Base-by-base conservation (phyloP, 2,888 invertebrate species). In the Patella caerulea region DNA sequence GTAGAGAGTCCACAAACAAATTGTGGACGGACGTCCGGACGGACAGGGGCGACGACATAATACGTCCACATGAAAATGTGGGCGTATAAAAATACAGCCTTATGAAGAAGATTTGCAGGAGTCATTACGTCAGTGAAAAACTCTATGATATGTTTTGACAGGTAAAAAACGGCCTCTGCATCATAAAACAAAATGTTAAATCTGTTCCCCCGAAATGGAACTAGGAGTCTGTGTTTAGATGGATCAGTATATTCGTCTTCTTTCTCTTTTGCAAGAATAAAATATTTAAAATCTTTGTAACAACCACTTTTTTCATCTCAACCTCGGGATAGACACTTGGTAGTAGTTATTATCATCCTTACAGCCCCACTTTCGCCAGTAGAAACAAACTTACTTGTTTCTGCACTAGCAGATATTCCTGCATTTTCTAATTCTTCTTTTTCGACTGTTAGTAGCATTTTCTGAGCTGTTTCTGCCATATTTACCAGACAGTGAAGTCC, bases 401-500 rank as follows among this genome's bases (percentile, higher is more conserved):
- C 72, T 52, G 52, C 11, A 45, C 52, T 19, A 15, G 7, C 24
- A n/a, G 11, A 29, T 17, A n/a, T 54, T 19, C 54, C 53, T 54
- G 52, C n/a, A 11, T 17, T 7, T 72, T 54, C 72, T 19, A 17
- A 19, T 72, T 52, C n/a, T 19, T 15, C 54, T 19, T 19, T 17
- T 52, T 72, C 54, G 54, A 45, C 34, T 11, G 12, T 72, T 52
- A 19, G 14, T 17, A 72, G 2, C 19, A 54, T 45, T 17, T 65
- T 65, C 17, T 73, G 34, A 15, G 78, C 73, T 29, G 56, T 71
- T 45, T 80, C 78, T 14, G 80, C 78, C 9, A 80, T 53, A 54
- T 79, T 72, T 12, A 79, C 78, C 3, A 79, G 52, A 11, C 45
- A 17, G 70, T 78, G 79, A n/a, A 78, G n/a, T 2, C 78, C 80